Evolutionary conservation across 2,888 invertebrate species (phyloP), one percentile per base, ranked within the genome.

Genomic region (Colletes collaris): DNA sequence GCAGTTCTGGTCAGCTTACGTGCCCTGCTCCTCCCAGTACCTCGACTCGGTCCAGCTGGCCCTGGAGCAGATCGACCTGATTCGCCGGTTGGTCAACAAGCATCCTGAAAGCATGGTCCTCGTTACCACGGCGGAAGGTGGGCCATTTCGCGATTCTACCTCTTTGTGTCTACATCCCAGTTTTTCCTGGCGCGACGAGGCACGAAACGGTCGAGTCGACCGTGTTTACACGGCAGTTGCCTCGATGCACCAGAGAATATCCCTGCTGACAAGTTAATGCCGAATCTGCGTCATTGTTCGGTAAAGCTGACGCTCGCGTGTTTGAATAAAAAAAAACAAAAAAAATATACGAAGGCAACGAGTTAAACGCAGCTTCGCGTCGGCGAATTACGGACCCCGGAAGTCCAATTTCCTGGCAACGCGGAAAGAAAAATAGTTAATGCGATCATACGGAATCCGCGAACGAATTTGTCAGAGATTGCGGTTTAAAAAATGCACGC

Each of bases 1-100:
- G 11, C 92, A 95, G 95, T 95, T 95, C 85, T 95, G 95, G 95
- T 94, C 94, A n/a, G 94, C 94, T 19, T 95, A 94, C 89, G 94
- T 94, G 40, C 93, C 93, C 0, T 95, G 95, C 84, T 92, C 92
- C 55, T 92, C 94, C 13, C 94, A 95, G 89, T 93, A 94, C 87
- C 93, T 94, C 86, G 94, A 95, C 88, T 94, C 95, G 8, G 94
- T 95, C 35, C 94, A 94, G 83, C 92, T 94, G 81, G 94, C 94
- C 3, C 90, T 95, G 76, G 95, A 95, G 83, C 95, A 95, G 89
- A 94, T 95, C 79, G 95, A 95, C 90, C 93, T 94, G 81, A 95
- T 95, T 89, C 94, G 94, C 85, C 93, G 95, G 66, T 93, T 95
- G 84, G 93, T 95, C 50, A 93, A 93, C 68, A 94, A 94, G 88